Base-by-base conservation (phyloP, 2,888 invertebrate species). In the Drosophila subquinaria region DNA sequence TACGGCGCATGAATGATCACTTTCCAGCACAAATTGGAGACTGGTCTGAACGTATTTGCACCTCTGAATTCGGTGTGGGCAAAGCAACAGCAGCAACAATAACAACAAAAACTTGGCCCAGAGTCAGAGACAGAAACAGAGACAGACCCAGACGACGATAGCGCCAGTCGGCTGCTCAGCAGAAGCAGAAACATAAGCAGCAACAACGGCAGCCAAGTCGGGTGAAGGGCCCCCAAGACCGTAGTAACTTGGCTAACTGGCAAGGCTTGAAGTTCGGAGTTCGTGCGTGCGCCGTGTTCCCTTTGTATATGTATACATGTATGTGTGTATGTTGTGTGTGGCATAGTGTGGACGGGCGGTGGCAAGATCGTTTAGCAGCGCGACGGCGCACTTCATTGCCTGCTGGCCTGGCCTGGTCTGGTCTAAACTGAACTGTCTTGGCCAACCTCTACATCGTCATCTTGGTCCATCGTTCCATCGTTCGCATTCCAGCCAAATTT, bases 51-150 rank as follows among this genome's bases (percentile, higher is more conserved):
- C 88, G 88, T 86, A 90, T 91, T 91, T 91, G 89, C 90, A 90
- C 91, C 90, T 90, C 82, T 76, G 86, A 85, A 85, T 87, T 90
- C 89, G 78, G 88, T 90, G 88, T 85, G 91, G 86, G 86, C 81
- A 79, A 65, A 78, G 63, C 67, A 55, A 57, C 51, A 77, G 13
- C 59, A 66, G 10, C 63, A 64, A 27, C 48, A 52, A 55, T 50
- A 45, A 20, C 52, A 62, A 27, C 48, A 48, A 10, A 36, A 67
- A 69, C 57, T 56, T 57, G 62, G 57, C 73, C 52, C 38, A 78
- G 64, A 75, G 20, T 59, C 42, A 76, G 36, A 76, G 64, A 78
- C 43, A 23, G 23, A 23, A 23, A 23, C 42, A 74, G 62, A 78
- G 20, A 51, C 42, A 76, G 64, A 76, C 43, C 51, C 56, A 59